phyloP scores from a whole-genome alignment of 2,797 vertebrate genomes.

The Phylloscopus collybita region DNA sequence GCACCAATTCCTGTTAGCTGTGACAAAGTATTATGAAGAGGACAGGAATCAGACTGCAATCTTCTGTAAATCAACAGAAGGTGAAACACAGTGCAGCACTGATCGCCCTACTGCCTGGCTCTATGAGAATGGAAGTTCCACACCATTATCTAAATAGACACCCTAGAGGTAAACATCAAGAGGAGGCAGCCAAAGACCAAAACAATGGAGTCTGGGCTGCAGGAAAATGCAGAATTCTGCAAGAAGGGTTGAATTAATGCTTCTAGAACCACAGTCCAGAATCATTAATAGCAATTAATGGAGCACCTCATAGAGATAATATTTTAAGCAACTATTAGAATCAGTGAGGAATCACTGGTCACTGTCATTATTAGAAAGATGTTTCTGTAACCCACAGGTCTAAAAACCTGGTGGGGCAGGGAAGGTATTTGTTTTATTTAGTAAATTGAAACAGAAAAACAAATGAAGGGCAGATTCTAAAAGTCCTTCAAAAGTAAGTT shows the following conservation, averaged over 20 bases:
- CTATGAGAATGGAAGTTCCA: neutral
- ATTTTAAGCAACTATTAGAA: neutral
- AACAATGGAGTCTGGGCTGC: neutral
- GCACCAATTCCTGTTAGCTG: neutral
- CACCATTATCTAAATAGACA: neutral
- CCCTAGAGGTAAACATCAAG: neutral
- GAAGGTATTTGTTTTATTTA: neutral
- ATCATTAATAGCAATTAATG: neutral
- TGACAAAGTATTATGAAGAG: neutral
- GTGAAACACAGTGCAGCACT: neutral
- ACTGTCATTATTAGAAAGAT: neutral
- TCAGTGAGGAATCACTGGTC: neutral
- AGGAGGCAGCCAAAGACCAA: neutral
- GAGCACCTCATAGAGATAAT: neutral
- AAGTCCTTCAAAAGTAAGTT: neutral
- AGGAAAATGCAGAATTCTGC: neutral
- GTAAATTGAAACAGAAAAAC: neutral
- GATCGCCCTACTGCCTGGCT: neutral
- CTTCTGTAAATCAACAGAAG: neutral
- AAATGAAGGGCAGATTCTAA: neutral
- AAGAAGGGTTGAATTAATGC: neutral
- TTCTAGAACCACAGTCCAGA: neutral
- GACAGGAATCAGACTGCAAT: neutral
- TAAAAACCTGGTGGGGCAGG: neutral
- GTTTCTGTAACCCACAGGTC: neutral